Evolutionary conservation across 2,113 vertebrate genomes (phyloP), one percentile per base, ranked within the genome.

Genomic region (Coregonus clupeaformis): DNA sequence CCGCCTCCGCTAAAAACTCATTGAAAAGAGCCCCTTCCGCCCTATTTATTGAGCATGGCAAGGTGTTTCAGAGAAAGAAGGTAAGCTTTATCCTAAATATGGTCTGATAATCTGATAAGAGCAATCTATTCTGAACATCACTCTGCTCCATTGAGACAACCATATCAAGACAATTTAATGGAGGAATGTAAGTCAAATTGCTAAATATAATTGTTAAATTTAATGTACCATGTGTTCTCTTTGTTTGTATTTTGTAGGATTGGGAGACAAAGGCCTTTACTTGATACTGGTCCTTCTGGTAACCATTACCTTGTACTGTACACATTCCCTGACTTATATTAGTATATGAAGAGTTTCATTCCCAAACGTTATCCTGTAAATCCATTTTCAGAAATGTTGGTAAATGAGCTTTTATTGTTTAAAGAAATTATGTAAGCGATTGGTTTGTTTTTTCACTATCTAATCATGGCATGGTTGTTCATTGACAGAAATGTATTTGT

Each of bases 201-300:
- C 5, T 32, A 49, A 30, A 20, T 32, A 68, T 45, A 14, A 66
- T 27, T 60, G 3, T 36, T 62, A 13, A 62, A 11, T n/a, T 57
- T 14, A 47, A 13, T 14, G 45, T 47, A 14, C 36, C 29, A 25
- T 36, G 63, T 69, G 18, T 11, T 20, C 3, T 49, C 13, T 3
- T n/a, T 45, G 42, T 60, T 70, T 0, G 30, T 69, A 36, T 59
- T 13, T 59, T 3, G 52, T 77, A 95, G 94, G 93, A 94, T 52
- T 95, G 93, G 93, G 94, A 95, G 79, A 92, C 89, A 72, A 94
- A 94, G 88, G 82, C 90, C 30, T 86, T 91, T 2, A 78, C 84
- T 36, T 94, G 91, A 93, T 16, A 1, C 0, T 49, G 18, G 2
- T 5, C 45, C 22, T 1, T 0, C 55, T 12, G 29, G 24, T 63